These are phyloP conservation scores for Perithous albicinctus DNA, from an alignment of 2,888 invertebrate species.

Conservation along the genomic window DNA sequence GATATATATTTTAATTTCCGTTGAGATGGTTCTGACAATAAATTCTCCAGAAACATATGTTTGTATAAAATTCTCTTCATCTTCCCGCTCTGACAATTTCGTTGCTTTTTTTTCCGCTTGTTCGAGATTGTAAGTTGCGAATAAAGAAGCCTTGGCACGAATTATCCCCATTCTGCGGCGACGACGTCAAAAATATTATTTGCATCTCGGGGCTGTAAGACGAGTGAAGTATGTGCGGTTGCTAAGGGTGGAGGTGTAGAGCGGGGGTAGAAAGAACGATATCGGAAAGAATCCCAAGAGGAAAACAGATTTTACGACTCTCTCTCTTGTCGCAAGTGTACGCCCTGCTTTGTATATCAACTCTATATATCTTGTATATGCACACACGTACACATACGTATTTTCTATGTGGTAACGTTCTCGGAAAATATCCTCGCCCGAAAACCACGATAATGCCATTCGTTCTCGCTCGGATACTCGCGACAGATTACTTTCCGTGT, in stretches of 20 bases:
- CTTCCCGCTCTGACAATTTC: neutral
- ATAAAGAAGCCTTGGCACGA: constrained; percentile 27
- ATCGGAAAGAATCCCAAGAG: constrained; percentile 36
- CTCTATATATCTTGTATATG: constrained; percentile 9
- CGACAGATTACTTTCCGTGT: constrained; percentile 39
- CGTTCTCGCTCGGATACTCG: constrained; percentile 26
- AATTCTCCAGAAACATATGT: neutral
- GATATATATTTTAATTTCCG: too few species aligned
- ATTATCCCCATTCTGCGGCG: constrained; percentile 11
- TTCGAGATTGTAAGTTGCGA: constrained; percentile 1
- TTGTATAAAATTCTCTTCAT: neutral
- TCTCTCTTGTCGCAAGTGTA: constrained; percentile 14
- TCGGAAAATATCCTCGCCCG: constrained; percentile 6
- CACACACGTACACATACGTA: neutral
- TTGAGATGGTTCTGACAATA: neutral
- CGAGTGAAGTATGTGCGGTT: constrained; percentile 30
- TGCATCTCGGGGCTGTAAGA: constrained; percentile 21
- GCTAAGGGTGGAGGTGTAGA: neutral
- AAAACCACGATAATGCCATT: constrained; percentile 30
- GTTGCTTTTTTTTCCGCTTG: neutral
- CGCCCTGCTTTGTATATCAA: constrained; percentile 29
- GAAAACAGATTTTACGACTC: constrained; percentile 58
- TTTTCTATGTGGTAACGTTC: neutral
- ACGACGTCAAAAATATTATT: constrained; percentile 29
- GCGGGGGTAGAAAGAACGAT: constrained; percentile 23